Conservation (phyloP, 2,797 vertebrate species). For the Sciurus carolinensis region DNA sequence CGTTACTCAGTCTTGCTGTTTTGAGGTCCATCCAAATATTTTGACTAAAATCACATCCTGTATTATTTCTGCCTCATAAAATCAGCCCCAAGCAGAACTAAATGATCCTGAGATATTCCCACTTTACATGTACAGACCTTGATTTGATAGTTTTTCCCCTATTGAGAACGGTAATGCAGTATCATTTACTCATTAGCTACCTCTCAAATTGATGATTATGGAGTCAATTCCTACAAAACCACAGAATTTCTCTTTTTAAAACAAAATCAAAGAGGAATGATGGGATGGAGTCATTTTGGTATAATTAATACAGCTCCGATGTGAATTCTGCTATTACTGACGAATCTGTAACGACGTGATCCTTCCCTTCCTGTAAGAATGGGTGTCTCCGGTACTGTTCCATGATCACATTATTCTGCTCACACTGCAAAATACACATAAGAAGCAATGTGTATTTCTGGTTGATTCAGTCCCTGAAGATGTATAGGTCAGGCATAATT, state of each 20-base stretch:
- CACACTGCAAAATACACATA: neutral
- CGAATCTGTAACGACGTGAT: neutral
- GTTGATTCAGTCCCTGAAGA: neutral
- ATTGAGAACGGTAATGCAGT: neutral
- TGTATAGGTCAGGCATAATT: neutral
- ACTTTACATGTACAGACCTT: neutral
- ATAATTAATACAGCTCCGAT: constrained; percentile 40
- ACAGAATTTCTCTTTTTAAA: neutral
- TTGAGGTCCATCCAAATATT: constrained; percentile 29
- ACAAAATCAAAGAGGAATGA: neutral
- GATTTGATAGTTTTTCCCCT: constrained; percentile 30
- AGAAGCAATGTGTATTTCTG: neutral
- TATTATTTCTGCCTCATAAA: constrained; percentile 41
- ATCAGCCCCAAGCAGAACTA: constrained; percentile 18
- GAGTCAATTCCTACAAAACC: neutral
- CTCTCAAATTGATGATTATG: constrained; percentile 8
- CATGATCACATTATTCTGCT: neutral
- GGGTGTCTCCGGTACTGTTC: neutral
- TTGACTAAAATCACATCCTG: neutral
- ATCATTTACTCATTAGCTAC: neutral
- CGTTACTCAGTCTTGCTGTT: neutral
- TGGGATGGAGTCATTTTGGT: neutral
- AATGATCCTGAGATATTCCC: constrained; percentile 30
- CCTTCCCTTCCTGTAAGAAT: neutral
- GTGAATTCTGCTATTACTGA: neutral